Evolutionary conservation across 1,140 invertebrate genomes (phyloP), one percentile per base, ranked within the genome.

Genomic region (Vanessa tameamea): DNA sequence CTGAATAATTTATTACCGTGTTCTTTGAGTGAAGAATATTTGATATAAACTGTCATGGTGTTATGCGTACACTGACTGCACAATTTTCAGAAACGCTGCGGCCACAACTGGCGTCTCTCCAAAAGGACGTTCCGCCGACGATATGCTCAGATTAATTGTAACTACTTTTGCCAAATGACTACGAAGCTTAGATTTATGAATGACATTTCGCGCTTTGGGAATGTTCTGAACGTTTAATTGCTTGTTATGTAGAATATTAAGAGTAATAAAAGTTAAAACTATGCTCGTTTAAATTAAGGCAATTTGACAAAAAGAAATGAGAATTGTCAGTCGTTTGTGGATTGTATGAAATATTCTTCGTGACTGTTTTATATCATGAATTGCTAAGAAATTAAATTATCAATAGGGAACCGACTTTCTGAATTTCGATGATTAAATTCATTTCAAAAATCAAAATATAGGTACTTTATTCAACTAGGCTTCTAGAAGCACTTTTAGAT

Each of bases 141-240:
- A 82, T 81, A 78, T 80, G 82, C 78, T 71, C 77, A 82, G 82
- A 87, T 87, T 85, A 87, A 87, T 87, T 84, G 85, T 84, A 81
- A 83, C 81, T 84, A 82, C 85, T 87, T 86, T 81, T 85, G 85
- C 82, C 85, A 87, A 85, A 85, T 82, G 84, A 76, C 81, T 78
- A 79, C 72, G 78, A 76, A 79, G 77, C 71, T 76, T 78, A 79
- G 79, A 86, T 84, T 82, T 83, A 86, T 72, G 16, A 61, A 37
- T 4, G 57, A 31, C 57, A 61, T 61, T 61, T 61, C 31, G 26
- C 57, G 57, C 57, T 37, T n/a, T 23, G 5, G 57, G 26, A 8
- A 37, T 37, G 16, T 37, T 61, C 6, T 37, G 57, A 61, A 26
- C 20, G 57, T 61, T 61, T 31, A 61, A 61, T 61, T 61, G 14